Conservation (phyloP, 2,113 vertebrate species). For the Callithrix jacchus region DNA sequence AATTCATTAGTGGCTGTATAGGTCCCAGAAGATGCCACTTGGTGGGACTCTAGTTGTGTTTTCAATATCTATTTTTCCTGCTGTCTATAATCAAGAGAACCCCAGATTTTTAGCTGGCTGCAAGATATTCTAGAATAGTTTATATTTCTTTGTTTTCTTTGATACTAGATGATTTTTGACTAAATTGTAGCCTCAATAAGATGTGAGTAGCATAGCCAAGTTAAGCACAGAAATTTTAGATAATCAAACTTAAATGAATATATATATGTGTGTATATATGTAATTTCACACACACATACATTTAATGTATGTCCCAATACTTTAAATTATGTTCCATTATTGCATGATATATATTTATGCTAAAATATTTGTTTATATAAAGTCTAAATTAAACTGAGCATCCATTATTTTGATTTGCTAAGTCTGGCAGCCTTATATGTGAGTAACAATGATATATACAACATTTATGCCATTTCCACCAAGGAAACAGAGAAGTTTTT, state of each 20-base stretch:
- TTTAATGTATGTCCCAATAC: neutral
- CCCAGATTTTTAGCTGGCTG: neutral
- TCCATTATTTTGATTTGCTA: neutral
- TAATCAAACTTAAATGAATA: neutral
- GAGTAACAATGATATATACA: neutral
- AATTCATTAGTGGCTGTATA: neutral
- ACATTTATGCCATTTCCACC: neutral
- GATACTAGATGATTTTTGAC: neutral
- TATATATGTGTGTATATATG: too few species aligned
- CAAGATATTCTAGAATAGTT: neutral
- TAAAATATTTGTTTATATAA: neutral
- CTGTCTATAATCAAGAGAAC: neutral
- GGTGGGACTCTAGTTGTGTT: neutral
- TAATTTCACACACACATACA: neutral
- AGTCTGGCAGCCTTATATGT: neutral
- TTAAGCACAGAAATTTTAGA: neutral
- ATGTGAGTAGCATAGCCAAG: neutral
- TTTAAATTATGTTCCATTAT: neutral
- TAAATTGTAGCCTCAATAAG: neutral
- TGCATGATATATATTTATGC: neutral
- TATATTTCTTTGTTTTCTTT: neutral
- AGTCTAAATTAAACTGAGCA: neutral
- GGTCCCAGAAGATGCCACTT: neutral
- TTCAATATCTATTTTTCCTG: neutral
- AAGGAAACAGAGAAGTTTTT: neutral